Evolutionary conservation across 2,888 invertebrate genomes (phyloP), one percentile per base, ranked within the genome.

Genomic region (Ethmia dodecea): DNA sequence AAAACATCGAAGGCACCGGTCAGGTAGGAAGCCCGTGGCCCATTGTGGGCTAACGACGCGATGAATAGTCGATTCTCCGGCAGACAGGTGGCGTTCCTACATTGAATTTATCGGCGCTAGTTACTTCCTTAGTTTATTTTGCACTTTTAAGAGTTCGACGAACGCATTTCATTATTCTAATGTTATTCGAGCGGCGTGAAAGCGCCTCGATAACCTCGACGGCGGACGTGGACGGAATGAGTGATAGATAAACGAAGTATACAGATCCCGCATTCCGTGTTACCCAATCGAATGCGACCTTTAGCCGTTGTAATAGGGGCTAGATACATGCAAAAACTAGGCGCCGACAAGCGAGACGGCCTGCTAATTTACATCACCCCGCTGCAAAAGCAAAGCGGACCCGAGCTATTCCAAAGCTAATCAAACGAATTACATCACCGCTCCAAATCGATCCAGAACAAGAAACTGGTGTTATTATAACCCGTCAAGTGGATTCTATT

Each of bases 171-270:
- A 74, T 73, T 81, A 80, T 79, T 79, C 74, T 75, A 83, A 84
- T 83, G 67, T 62, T 74, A 78, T 79, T 79, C 77, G 66, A 69
- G 60, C 57, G 69, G 74, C 76, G 78, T 76, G 79, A 84, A 83
- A 84, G 80, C 70, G 59, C 66, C 60, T 68, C 72, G 74, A 75
- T 80, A 80, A 77, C 75, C 76, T 69, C 72, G 65, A 43, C 58
- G 52, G 47, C 49, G 44, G 55, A 79, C 81, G 79, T 78, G 83
- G 40, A 55, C 57, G 28, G 81, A 68, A 71, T 79, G 50, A 58
- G 58, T 71, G 71, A 77, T 74, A 71, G 63, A 67, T 43, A 30
- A 28, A 18, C 60, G 45, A 54, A 48, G 45, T 52, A 58, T 52
- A 54, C 54, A 59, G 61, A 62, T 59, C 58, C 55, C 49, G 22